A percentile compares a stretch with the other conserved stretches of the same genome.
Conservation (phyloP, 1,140 invertebrate species). For the Cydia splendana region DNA sequence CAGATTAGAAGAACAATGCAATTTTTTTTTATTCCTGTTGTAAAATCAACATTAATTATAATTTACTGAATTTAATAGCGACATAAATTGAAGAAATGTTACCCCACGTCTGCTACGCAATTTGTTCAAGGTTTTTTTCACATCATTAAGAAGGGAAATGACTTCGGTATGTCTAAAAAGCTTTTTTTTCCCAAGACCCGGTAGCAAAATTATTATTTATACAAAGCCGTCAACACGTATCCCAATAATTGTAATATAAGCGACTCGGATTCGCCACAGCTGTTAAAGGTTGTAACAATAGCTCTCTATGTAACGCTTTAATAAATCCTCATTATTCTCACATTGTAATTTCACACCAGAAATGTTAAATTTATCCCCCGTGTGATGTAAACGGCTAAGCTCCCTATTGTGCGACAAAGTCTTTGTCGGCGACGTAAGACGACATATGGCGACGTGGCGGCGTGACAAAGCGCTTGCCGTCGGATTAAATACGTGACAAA, state of each 20-base stretch:
- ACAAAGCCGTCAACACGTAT: conserved; percentile 24
- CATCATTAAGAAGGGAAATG: neutral
- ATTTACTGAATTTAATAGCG: too few relatives aligned
- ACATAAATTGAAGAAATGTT: neutral
- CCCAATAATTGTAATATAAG: conserved; percentile 30
- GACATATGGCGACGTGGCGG: conserved; percentile 54
- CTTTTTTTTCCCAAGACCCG: neutral
- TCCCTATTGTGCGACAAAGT: conserved; percentile 50
- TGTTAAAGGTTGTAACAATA: conserved; percentile 19
- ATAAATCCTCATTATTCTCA: conserved; percentile 26
- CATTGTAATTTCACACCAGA: conserved; percentile 33
- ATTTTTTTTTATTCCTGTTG: too few relatives aligned
- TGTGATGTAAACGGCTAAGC: conserved; percentile 61
- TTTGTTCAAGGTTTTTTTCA: neutral
- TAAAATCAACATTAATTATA: too few relatives aligned
- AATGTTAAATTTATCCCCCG: conserved; percentile 43
- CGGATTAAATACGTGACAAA: conserved; percentile 52
- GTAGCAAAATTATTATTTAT: conserved; percentile 20
- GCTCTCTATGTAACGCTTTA: conserved; percentile 18
- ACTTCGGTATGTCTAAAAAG: neutral
- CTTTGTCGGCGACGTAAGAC: conserved; percentile 54
- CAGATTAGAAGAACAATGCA: too few relatives aligned
- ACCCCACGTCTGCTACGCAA: neutral
- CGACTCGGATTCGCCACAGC: conserved; percentile 31
- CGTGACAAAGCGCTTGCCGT: conserved; percentile 48